These are phyloP conservation scores for Penaeus japonicus DNA, from an alignment of 1,140 invertebrate species.

Conservation along the genomic window DNA sequence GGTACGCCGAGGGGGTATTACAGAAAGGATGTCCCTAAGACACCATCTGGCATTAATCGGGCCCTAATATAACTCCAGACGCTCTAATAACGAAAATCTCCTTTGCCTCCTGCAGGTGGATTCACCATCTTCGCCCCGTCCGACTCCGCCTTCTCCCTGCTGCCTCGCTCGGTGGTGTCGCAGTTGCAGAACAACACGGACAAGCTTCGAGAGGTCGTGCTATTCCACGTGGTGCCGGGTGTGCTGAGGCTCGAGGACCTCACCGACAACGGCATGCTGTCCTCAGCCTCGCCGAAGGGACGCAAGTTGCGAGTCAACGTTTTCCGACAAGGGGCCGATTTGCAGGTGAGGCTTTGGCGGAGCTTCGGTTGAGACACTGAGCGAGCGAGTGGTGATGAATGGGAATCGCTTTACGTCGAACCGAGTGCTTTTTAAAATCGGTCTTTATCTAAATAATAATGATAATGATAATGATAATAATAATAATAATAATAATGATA, in stretches of 20 bases:
- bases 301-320: conserved; percentile 69
- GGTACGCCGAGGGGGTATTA: no score
- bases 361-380: no score
- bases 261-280: conserved; percentile 66
- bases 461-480: no score
- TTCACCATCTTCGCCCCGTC: conserved; percentile 66
- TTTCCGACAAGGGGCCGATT: conserved; percentile 62
- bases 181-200: conserved; percentile 62
- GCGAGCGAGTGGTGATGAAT: no score
- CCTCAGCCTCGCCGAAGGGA: conserved; percentile 64
- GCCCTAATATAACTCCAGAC: no score
- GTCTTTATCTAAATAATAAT: no score
- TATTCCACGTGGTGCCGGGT: conserved; percentile 69
- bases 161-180: conserved; percentile 58
- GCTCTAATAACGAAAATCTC: no score
- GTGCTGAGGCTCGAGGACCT: conserved; percentile 67
- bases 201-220: conserved; percentile 68
- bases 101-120: conserved; percentile 21
- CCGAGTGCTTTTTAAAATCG: no score
- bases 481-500: no score
- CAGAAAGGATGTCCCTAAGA: no score
- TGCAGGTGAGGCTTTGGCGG: not conserved
- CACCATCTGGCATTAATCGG: no score
- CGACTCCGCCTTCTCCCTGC: conserved; percentile 64
- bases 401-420: no score